phyloP scores from a whole-genome alignment of 2,113 vertebrate species.

The Leptobrachium ailaonicum region DNA sequence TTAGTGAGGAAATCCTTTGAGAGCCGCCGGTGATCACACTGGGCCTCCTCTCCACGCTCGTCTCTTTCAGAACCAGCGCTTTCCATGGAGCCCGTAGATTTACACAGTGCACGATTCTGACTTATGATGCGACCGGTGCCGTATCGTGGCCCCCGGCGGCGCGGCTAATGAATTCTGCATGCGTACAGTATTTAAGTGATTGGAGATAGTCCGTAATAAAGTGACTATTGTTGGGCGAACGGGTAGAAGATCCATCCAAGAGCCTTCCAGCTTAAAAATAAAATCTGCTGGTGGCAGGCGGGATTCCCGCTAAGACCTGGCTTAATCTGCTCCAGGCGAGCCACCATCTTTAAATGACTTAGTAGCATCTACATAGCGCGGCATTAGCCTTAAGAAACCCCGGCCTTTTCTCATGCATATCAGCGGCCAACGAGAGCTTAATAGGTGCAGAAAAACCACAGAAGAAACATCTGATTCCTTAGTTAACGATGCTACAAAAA shows the following conservation, averaged over 20 bases:
- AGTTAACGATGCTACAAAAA: constrained; percentile 62
- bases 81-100: background rate
- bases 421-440: constrained; percentile 66
- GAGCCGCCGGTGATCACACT: constrained; percentile 67
- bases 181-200: background rate
- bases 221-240: background rate
- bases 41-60: constrained; percentile 50
- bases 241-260: background rate
- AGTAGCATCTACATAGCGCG: constrained; percentile 56
- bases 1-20: constrained; percentile 74
- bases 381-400: constrained; percentile 67
- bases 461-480: constrained; percentile 68
- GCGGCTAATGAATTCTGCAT: background rate
- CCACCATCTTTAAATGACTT: constrained; percentile 54
- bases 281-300: constrained; percentile 13
- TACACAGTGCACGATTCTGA: background rate
- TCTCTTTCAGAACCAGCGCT: background rate
- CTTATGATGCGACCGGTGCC: background rate
- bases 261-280: constrained; percentile 42
- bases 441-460: constrained; percentile 70
- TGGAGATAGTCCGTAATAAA: background rate
- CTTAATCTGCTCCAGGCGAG: constrained; percentile 51
- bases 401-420: constrained; percentile 70
- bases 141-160: background rate
- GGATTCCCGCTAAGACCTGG: background rate